A percentile compares a stretch with the other conserved stretches of the same genome.
These are phyloP conservation scores for Tragelaphus strepsiceros DNA, from an alignment of 2,113 vertebrate genomes.

Conservation along the genomic window DNA sequence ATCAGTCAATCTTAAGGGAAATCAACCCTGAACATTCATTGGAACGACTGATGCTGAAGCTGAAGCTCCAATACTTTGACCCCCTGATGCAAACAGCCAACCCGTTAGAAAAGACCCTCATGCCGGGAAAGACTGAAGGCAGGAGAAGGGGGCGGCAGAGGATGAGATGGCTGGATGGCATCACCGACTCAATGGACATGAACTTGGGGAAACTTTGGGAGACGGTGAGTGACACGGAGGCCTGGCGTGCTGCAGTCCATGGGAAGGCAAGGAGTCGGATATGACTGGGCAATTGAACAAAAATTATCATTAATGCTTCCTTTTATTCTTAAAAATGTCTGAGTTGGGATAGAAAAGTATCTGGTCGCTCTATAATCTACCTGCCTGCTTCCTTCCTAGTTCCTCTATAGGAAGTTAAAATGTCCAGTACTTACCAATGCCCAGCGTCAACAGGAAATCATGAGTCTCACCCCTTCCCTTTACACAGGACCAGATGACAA, in stretches of 20 bases:
- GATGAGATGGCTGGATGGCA: neutral
- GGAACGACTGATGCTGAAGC: neutral
- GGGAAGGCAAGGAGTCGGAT: rapidly evolving
- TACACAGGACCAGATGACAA: neutral
- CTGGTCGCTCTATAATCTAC: neutral
- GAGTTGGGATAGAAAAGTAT: neutral
- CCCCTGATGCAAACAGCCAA: neutral
- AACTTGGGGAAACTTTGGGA: neutral
- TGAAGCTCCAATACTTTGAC: neutral
- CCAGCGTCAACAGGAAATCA: neutral
- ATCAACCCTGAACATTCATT: neutral
- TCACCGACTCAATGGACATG: neutral
- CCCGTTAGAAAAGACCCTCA: neutral
- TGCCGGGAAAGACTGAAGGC: neutral
- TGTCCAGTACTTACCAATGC: neutral
- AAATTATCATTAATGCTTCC: neutral
- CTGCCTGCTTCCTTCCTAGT: neutral
- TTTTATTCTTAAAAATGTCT: neutral
- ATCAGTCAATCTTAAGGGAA: neutral
- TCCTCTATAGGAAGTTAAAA: neutral
- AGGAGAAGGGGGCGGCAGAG: neutral
- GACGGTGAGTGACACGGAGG: neutral
- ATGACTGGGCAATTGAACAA: neutral
- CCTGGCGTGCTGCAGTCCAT: neutral
- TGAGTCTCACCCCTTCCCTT: neutral